Conservation (phyloP, 2,797 vertebrate species). For the Calcarius lapponicus region DNA sequence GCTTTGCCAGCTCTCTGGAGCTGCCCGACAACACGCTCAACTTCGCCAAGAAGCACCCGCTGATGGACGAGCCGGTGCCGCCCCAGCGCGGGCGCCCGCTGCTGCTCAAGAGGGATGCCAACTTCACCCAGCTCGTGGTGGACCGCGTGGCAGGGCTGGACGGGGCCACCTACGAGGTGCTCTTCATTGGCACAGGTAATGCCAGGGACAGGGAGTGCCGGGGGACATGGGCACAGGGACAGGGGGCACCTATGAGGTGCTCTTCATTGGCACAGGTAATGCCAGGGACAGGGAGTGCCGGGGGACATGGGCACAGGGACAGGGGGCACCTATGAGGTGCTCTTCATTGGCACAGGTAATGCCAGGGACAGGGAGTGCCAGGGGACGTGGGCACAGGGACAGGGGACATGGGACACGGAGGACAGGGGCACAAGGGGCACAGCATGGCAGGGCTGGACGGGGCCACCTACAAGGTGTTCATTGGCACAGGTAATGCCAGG, state of each 20-base stretch:
- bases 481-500: too few relatives aligned
- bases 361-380: neutral
- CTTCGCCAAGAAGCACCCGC: slow-evolving; percentile 97
- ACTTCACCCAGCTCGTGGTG: slow-evolving; percentile 92
- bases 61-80: slow-evolving; percentile 87
- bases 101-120: slow-evolving; percentile 89
- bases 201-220: neutral
- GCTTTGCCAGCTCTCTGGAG: slow-evolving; percentile 90
- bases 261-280: too few relatives aligned
- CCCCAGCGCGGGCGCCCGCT: slow-evolving; percentile 83
- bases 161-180: slow-evolving; percentile 84
- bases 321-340: too few relatives aligned
- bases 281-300: too few relatives aligned
- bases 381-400: too few relatives aligned
- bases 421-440: too few relatives aligned
- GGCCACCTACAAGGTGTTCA: too few relatives aligned
- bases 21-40: slow-evolving; percentile 94
- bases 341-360: neutral
- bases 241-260: too few relatives aligned
- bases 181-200: slow-evolving; percentile 84
- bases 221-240: too few relatives aligned
- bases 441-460: too few relatives aligned
- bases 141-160: slow-evolving; percentile 84
- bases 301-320: too few relatives aligned
- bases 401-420: too few relatives aligned